Evolutionary conservation across 2,797 vertebrate species (phyloP).

Genomic region (Crocodylus rhombifer): DNA sequence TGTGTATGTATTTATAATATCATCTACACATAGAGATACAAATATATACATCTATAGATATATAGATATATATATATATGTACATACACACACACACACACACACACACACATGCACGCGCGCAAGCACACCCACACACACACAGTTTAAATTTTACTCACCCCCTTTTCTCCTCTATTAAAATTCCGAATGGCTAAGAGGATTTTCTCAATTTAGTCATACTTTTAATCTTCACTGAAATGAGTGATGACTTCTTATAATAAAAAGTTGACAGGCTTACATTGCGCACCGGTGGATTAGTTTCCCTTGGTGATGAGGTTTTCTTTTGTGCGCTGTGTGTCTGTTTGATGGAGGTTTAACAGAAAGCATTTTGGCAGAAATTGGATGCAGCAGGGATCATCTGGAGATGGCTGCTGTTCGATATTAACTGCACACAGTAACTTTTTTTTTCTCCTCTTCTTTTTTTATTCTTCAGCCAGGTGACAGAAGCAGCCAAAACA

Average conservation of each 20-base stretch:
- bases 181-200: slow-evolving; percentile 98
- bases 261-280: slow-evolving; percentile 98
- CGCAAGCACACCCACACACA: slow-evolving; percentile 39
- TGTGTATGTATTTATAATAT: neutral
- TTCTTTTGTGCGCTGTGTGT: slow-evolving; percentile 97
- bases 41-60: slow-evolving; percentile 19
- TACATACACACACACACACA: slow-evolving; percentile 25
- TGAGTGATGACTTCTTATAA: slow-evolving; percentile 99
- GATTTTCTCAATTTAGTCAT: slow-evolving; percentile 99
- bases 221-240: slow-evolving; percentile 99
- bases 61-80: slow-evolving; percentile 53
- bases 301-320: slow-evolving; percentile 99
- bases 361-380: slow-evolving; percentile 97
- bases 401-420: slow-evolving; percentile 94
- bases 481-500: slow-evolving; percentile 78
- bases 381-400: slow-evolving; percentile 99
- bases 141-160: slow-evolving; percentile 84
- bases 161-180: slow-evolving; percentile 91
- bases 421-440: slow-evolving; percentile 93
- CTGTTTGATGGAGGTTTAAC: slow-evolving; percentile 99
- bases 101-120: slow-evolving; percentile 39
- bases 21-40: slow-evolving; percentile 27
- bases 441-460: slow-evolving; percentile 79
- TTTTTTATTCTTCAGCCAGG: slow-evolving; percentile 78
- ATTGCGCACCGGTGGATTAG: slow-evolving; percentile 97